phyloP scores from a whole-genome alignment of 1,140 invertebrate species.

The Atta colombica region DNA sequence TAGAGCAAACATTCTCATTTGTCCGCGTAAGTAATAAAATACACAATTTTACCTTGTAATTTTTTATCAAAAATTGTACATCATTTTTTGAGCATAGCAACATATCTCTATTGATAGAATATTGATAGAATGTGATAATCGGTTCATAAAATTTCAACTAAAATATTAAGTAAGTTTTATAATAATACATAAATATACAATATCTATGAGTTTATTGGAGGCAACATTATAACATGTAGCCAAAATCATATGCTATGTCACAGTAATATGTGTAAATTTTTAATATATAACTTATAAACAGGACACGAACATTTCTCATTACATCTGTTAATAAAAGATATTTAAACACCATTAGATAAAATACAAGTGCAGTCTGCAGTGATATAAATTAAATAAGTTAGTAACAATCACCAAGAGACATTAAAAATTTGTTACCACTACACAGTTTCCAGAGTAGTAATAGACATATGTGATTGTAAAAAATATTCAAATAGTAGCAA shows the following conservation, averaged over 20 bases:
- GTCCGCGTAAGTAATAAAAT: conserved; percentile 21
- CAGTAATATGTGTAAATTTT: conserved; percentile 4
- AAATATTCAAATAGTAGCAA: neutral
- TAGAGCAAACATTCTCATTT: neutral
- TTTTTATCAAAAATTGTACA: conserved; percentile 12
- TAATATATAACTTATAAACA: conserved; percentile 18
- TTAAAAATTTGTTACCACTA: neutral
- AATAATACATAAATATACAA: conserved; percentile 23
- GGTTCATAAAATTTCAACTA: conserved; percentile 5
- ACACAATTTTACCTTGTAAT: conserved; percentile 13
- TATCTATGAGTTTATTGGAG: conserved; percentile 26
- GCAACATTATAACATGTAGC: conserved; percentile 9
- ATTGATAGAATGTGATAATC: neutral
- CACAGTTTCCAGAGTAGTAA: neutral
- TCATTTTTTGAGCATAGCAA: neutral
- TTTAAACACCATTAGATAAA: neutral
- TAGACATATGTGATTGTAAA: neutral
- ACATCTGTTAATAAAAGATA: neutral
- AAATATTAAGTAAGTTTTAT: conserved; percentile 20
- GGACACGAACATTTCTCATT: neutral
- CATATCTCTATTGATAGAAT: neutral
- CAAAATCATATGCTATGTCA: conserved; percentile 6
- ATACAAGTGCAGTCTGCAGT: neutral
- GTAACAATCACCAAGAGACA: conserved; percentile 6
- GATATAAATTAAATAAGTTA: conserved; percentile 10